Percentiles rank a stretch among this genome's conserved stretches.
Conservation (phyloP, 2,888 invertebrate genomes). For the Heliconius cydno region DNA sequence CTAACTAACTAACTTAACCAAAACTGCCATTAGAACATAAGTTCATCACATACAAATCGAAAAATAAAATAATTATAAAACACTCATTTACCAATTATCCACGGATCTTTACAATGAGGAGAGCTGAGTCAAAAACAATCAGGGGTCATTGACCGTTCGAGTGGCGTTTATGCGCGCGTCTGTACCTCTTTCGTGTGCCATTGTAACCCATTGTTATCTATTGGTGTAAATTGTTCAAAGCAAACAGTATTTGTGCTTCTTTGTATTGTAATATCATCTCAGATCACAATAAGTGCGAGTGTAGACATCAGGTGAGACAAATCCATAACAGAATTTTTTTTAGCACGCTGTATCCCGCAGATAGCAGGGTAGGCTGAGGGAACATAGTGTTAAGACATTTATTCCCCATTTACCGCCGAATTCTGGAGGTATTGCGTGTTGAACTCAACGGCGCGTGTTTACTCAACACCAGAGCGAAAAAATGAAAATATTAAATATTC, state of each 20-base stretch:
- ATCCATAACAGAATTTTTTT: neutral
- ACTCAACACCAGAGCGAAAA: too few species aligned
- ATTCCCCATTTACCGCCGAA: too few species aligned
- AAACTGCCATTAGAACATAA: neutral
- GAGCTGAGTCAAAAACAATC: constrained; percentile 53
- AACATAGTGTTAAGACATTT: too few species aligned
- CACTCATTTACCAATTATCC: constrained; percentile 45
- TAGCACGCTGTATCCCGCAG: too few species aligned
- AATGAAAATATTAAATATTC: too few species aligned
- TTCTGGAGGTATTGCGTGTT: too few species aligned
- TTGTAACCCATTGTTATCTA: constrained; percentile 66
- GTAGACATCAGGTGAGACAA: constrained; percentile 33
- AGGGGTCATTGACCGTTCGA: constrained; percentile 66
- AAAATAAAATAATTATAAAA: constrained; percentile 41
- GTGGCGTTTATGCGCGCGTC: constrained; percentile 62
- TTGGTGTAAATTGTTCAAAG: constrained; percentile 66
- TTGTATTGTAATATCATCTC: constrained; percentile 66
- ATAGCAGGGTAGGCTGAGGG: too few species aligned
- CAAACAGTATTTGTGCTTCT: constrained; percentile 59
- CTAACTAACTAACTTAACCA: too few species aligned
- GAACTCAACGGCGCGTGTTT: too few species aligned
- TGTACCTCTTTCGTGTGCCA: constrained; percentile 67
- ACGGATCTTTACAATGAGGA: constrained; percentile 48
- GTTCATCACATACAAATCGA: constrained; percentile 27
- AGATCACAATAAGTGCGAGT: constrained; percentile 63